Base-by-base conservation (phyloP, 2,888 invertebrate genomes). In the Chloroclystis v-ata region DNA sequence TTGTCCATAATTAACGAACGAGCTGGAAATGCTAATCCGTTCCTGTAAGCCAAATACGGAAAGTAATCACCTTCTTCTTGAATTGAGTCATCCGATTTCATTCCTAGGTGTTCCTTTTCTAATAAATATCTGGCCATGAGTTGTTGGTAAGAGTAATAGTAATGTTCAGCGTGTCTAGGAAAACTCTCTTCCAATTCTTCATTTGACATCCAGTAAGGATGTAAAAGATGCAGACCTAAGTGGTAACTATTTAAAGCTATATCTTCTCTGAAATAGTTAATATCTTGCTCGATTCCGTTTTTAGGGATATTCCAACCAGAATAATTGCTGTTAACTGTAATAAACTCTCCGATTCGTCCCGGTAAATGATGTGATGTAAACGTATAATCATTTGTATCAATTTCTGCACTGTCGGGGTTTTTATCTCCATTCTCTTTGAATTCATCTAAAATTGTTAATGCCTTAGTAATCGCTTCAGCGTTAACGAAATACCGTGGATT, bases 251-350 rank as follows among this genome's bases (percentile, higher is more conserved):
- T 92, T 8, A 92, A 65, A 14, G 89, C 89, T 44, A 91, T 78
- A 55, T 92, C 92, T 79, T 92, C 92, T 53, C 89, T 89, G 62
- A 91, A 92, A 61, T 92, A 92, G 47, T 90, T 89, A 8, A 92
- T 62, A 44, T 84, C 78, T 56, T 87, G 82, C 54, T 90, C 89
- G 41, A 83, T 81, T 47, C 72, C 76, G 43, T 76, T 72, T 72
- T 80, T 60, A 59, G 75, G 65, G 72, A 87, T 50, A 62, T 90
- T 90, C 89, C 89, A 90, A 40, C 86, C 77, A 1, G 86, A 86
- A 57, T 86, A 85, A 55, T 87, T 86, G 6, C 74, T 67, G 42
- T 84, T 82, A 2, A 87, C 75, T 6, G 62, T 57, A 16, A 83
- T 53, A 2, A 60, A 58, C 13, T 75, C 63, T 16, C 70, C 66